phyloP scores from a whole-genome alignment of 1,140 invertebrate species.

The Yoshiicerus persimilis region DNA sequence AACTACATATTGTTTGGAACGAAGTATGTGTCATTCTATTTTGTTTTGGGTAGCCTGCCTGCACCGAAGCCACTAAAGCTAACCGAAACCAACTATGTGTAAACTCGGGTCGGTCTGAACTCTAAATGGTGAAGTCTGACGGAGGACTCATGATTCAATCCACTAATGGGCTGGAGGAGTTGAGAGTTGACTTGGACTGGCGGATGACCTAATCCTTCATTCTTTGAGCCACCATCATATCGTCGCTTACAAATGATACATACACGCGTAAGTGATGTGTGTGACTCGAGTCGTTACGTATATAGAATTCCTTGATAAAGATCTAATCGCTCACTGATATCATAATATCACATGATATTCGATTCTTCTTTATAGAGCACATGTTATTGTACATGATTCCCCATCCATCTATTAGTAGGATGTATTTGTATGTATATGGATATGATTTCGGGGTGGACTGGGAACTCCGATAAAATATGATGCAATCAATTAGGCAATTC shows the following conservation, averaged over 20 bases:
- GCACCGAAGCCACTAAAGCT: not conserved
- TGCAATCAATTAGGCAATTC: conserved; percentile 31
- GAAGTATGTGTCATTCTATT: not conserved
- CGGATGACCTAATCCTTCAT: conserved; percentile 28
- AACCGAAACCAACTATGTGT: not conserved
- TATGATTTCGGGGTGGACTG: not conserved
- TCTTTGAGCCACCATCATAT: not conserved
- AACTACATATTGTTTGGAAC: not conserved
- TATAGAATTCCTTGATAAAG: not conserved
- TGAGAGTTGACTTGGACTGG: not conserved
- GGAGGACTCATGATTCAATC: conserved; percentile 31
- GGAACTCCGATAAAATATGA: not conserved
- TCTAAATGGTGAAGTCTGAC: too few species aligned
- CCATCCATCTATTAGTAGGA: not conserved
- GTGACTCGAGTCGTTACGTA: not conserved
- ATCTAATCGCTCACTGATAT: not conserved
- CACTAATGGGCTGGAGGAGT: conserved; percentile 27
- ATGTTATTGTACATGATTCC: not conserved
- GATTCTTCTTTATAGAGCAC: not conserved
- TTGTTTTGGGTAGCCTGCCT: not conserved
- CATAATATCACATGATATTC: not conserved
- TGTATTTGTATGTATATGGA: not conserved
- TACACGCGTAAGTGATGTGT: not conserved
- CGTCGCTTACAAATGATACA: conserved; percentile 32
- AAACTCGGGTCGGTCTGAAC: not conserved